These are phyloP conservation scores for Upupa epops DNA, from an alignment of 2,113 vertebrate genomes.

Conservation along the genomic window DNA sequence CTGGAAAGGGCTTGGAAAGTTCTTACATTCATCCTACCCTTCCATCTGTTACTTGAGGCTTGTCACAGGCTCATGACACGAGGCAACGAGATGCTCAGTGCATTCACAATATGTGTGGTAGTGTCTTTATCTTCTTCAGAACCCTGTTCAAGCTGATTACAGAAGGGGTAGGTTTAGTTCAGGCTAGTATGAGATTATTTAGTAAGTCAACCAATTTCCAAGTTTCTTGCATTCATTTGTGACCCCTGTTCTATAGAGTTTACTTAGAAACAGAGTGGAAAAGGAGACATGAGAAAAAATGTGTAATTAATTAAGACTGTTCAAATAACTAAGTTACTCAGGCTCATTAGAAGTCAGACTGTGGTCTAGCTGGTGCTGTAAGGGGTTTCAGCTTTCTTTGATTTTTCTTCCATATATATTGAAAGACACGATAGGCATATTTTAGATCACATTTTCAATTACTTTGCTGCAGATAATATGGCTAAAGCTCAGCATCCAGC, in stretches of 20 bases:
- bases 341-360: not conserved
- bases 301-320: not conserved
- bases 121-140: not conserved
- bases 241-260: not conserved
- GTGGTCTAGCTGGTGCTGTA: not conserved
- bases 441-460: not conserved
- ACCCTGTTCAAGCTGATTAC: not conserved
- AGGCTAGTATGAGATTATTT: not conserved
- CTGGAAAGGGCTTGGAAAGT: not conserved
- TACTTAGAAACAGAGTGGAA: not conserved
- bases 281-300: not conserved
- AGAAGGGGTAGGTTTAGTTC: not conserved
- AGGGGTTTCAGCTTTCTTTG: not conserved
- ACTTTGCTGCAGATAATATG: not conserved
- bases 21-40: not conserved
- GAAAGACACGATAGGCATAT: not conserved
- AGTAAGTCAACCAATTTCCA: not conserved
- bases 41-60: fast-evolving
- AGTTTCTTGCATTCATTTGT: not conserved
- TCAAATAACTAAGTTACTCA: not conserved
- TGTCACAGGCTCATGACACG: fast-evolving
- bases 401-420: not conserved
- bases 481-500: not conserved
- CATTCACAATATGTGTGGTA: not conserved
- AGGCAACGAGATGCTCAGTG: not conserved